Evolutionary conservation across 1,140 invertebrate genomes (phyloP), one percentile per base, ranked within the genome.

Genomic region (Bombus pascuorum): DNA sequence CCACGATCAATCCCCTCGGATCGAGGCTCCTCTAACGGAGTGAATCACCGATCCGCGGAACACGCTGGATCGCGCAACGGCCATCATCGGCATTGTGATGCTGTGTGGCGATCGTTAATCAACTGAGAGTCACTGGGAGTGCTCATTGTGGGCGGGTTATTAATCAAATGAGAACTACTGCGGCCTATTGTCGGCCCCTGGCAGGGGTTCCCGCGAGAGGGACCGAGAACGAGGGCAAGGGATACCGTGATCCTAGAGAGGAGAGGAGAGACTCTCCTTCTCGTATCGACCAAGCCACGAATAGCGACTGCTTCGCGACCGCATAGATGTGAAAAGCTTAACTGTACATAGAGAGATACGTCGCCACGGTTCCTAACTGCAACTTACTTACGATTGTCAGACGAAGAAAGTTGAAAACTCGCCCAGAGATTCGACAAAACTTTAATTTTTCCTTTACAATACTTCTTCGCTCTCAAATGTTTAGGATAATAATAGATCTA

Each of bases 141-240:
- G 92, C 83, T 93, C 91, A 94, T 94, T 94, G 94, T 94, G 93
- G 93, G 92, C 85, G 93, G 92, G 90, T 94, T 95, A 95, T 95
- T 94, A 95, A 95, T 94, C 94, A 95, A 94, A 94, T 95, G 94
- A 95, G 94, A 95, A 95, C 94, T 94, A 94, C 94, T 94, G 94
- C 85, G 83, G 90, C 87, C 93, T 91, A 94, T 94, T 94, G 93
- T 94, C 90, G 92, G 90, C 72, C 86, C 85, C 89, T 91, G 87
- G 89, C 92, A 89, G 92, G 91, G 91, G 90, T 92, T 91, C 89
- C 84, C 53, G 80, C 73, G 74, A 66, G 83, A 83, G 83, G 81
- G 70, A 77, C 66, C 75, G 78, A 81, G 86, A 78, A 81, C 73
- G 68, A 74, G 75, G 77, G 70, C 70, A 83, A 71, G 73, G 66